Base-by-base conservation (phyloP, 1,140 invertebrate species). In the Mesaphorura yosii region DNA sequence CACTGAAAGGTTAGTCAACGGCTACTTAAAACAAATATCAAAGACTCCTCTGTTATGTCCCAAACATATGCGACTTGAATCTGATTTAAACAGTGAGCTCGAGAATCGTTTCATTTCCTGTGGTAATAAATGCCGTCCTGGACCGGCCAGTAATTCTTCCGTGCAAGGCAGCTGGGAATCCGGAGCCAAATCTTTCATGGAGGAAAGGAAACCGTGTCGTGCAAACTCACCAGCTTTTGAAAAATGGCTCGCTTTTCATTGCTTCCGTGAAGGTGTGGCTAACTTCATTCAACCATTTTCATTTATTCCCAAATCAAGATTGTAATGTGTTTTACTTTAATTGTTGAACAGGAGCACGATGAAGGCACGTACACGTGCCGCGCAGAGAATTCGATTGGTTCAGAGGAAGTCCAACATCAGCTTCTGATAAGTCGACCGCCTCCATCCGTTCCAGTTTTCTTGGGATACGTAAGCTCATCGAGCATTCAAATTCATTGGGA, bases 291-390 rank as follows among this genome's bases (percentile, higher is more conserved):
- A 10, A 34, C 10, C 31, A 10, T 10, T 10, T 10, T 34, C n/a
- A 34, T 6, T 41, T 6, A 41, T 41, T 41, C 17, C 17, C 6
- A n/a, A n/a, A n/a, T n/a, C n/a, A n/a, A n/a, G n/a, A n/a, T n/a
- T n/a, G n/a, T n/a, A n/a, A n/a, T n/a, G n/a, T n/a, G n/a, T 20
- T 41, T 41, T 15, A 41, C 17, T 41, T 41, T 12, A 41, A 17
- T 7, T 25, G 6, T 25, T 48, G 7, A n/a, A 27, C n/a, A 57
- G 48, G 68, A 69, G 47, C 3, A 50, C 5, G 72, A 75, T 57
- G 66, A 70, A 46, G 72, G 72, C 2, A 66, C 70, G 50, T 73
- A 72, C 53, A 62, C 69, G 14, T 75, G 73, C 51, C 58, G 58
- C 6, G 70, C 67, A 0, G 58, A 60, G 23, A 73, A 75, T 55